These are phyloP conservation scores for Chloroceryle aenea DNA, from an alignment of 2,113 vertebrate species.

Conservation along the genomic window DNA sequence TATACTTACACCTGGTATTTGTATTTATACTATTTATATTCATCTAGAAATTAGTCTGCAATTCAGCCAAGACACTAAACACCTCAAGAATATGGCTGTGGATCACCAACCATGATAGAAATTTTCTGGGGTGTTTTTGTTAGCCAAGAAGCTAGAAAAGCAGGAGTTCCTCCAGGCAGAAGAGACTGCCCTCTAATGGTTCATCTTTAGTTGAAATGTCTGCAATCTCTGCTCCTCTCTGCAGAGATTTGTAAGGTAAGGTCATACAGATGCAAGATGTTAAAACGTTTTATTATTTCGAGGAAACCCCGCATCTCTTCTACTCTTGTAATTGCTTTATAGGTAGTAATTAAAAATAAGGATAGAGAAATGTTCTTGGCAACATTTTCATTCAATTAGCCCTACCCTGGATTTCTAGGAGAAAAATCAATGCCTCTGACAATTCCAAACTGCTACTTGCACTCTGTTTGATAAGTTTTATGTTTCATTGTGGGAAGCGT, in stretches of 20 bases:
- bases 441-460: not conserved
- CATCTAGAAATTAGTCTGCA: not conserved
- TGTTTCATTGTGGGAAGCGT: not conserved
- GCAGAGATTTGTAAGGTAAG: not conserved
- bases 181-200: conserved; percentile 32
- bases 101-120: not conserved
- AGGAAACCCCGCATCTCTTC: not conserved
- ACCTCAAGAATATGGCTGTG: not conserved
- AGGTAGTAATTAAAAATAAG: not conserved
- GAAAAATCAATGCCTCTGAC: not conserved
- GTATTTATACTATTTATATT: not conserved
- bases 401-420: not conserved
- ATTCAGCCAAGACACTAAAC: not conserved
- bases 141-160: not conserved
- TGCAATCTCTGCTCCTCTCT: not conserved
- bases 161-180: not conserved
- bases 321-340: not conserved
- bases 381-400: not conserved
- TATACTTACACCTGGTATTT: not conserved
- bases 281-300: not conserved
- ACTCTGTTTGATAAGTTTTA: not conserved
- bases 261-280: not conserved
- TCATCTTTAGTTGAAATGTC: not conserved
- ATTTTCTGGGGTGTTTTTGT: not conserved
- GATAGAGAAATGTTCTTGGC: not conserved